Base-by-base conservation (phyloP, 2,888 invertebrate genomes). In the Nezara viridula region DNA sequence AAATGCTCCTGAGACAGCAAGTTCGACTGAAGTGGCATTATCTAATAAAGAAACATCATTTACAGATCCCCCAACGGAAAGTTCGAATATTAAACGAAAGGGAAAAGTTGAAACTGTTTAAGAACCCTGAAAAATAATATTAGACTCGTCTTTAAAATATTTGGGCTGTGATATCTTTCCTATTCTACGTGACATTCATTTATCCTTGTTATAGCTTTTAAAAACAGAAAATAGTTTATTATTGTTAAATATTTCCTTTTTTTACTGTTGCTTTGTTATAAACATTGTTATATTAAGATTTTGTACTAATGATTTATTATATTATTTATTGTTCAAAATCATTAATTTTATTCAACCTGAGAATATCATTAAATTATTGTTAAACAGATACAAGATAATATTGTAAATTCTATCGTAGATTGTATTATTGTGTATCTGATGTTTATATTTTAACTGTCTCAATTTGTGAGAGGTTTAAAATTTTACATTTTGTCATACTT, bases 71-170 rank as follows among this genome's bases (percentile, higher is more conserved):
- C 50, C 32, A 19, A 37, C 24, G 27, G 88, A 85, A 21, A 44
- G 55, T 27, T 44, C 89, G 24, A 81, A 44, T 47, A 24, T 66
- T n/a, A 94, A 94, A 91, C 93, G 94, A 85, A 95, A 94, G 91
- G 95, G 95, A 10, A 93, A 94, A 91, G 94, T 95, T 27, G 95
- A 95, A 92, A 95, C 95, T 90, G 95, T 95, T 86, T 91, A 90
- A 88, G 5, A 7, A 0, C n/a, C n/a, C 81, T 16, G 81, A 81
- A 73, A 27, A 27, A 73, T 73, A 81, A 14, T 40, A 32, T 66
- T 66, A 73, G 88, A 88, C 88, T 88, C 88, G 88, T 88, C 88
- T 47, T 88, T 47, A 88, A 86, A 88, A 88, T 88, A 66, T 73
- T 88, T 88, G 40, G 88, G 66, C 88, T 88, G 88, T 88, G 88